Evolutionary conservation across 92 coral and sea anemone genomes (phyloP), one percentile per base, ranked within the genome.

Genomic region (Palythoa grandis): DNA sequence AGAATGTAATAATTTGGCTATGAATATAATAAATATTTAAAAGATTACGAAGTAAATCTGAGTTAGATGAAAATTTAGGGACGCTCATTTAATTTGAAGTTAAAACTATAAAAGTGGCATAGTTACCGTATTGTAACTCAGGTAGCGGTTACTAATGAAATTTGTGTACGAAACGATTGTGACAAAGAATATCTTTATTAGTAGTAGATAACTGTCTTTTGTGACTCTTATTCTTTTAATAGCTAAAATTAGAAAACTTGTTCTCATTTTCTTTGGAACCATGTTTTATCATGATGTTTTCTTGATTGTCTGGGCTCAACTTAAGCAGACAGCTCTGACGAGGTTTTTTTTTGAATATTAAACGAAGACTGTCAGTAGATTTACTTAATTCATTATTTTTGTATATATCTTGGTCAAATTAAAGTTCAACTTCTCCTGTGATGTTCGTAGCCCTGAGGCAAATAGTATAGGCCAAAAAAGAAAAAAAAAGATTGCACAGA

Each of bases 371-470:
- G 83, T 65, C 39, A 60, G 8, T 12, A 39, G 12, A 17, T 61
- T 78, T 3, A 29, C 56, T 47, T 78, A 78, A 29, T 38, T 78
- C 52, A 16, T 78, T 77, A 2, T 53, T 19, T 39, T 77, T 78
- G 48, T 80, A 3, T 80, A 20, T n/a, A 67, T 80, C 2, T 22
- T 13, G 38, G 20, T n/a, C 39, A 65, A 65, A 67, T 9, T 43
- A n/a, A 48, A 65, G n/a, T 16, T 65, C 65, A 76, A 53, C 1
- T 56, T 25, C 74, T 11, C 14, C 40, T 69, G 14, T 11, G 74
- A 3, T 29, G 5, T 10, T 69, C 13, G 2, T 11, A 69, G 40
- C 16, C 17, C 47, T 69, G 5, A 0, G 43, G 74, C 74, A 69
- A 69, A 25, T 37, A 69, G 17, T 60, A 10, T 8, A 63, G 24